A percentile compares a stretch with the other conserved stretches of the same genome.
These are phyloP conservation scores for Leptatherina wallacei DNA, from an alignment of 2,797 vertebrate genomes.

Conservation along the genomic window DNA sequence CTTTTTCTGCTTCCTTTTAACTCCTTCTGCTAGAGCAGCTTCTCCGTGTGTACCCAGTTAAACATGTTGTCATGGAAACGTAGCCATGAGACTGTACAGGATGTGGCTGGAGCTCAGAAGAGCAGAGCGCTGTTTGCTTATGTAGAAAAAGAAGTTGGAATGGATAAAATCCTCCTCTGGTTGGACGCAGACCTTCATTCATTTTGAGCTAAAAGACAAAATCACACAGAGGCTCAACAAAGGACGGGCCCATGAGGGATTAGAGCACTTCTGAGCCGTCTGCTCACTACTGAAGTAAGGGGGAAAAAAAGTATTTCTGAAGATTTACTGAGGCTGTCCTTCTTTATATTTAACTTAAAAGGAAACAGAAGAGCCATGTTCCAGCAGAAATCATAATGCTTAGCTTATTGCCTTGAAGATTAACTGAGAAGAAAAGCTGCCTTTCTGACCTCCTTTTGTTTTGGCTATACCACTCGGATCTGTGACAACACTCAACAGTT, in stretches of 20 bases:
- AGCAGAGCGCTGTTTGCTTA: conserved; percentile 62
- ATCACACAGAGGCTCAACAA: conserved; percentile 44
- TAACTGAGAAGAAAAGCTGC: neutral
- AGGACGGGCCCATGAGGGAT: conserved; percentile 36
- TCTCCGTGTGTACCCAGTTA: conserved; percentile 47
- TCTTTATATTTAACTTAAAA: conserved; percentile 33
- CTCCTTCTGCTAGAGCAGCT: conserved; percentile 32
- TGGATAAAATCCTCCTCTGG: conserved; percentile 58
- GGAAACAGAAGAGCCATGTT: conserved; percentile 10
- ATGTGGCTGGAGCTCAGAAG: conserved; percentile 59
- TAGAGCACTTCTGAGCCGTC: conserved; percentile 34
- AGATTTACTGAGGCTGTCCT: conserved; percentile 26
- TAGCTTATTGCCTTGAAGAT: conserved; percentile 17
- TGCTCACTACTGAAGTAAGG: conserved; percentile 10
- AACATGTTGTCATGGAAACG: conserved; percentile 69
- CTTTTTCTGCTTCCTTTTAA: neutral
- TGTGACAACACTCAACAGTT: neutral
- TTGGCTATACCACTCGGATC: neutral
- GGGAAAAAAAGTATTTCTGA: conserved; percentile 18
- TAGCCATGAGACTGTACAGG: conserved; percentile 53
- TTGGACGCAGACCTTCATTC: conserved; percentile 50
- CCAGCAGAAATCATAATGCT: neutral
- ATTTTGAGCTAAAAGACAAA: conserved; percentile 51
- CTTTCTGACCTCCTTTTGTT: neutral
- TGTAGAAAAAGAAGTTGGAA: conserved; percentile 56